Conservation (phyloP, 2,797 vertebrate species). For the Todus mexicanus region DNA sequence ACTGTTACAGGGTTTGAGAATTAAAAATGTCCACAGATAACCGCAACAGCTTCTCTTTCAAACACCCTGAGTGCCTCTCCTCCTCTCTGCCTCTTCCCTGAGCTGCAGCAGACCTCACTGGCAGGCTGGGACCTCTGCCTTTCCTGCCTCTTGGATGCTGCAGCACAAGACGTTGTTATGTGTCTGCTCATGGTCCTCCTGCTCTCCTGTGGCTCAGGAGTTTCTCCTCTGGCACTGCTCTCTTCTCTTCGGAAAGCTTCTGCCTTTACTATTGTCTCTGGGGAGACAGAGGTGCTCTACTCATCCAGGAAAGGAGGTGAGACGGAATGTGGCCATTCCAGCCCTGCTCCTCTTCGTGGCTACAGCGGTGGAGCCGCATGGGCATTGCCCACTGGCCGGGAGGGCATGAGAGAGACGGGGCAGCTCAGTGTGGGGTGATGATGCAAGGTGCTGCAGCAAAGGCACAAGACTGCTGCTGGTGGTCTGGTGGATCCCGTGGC, state of each 20-base stretch:
- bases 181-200: background rate
- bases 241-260: background rate
- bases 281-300: background rate
- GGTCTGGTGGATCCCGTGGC: background rate
- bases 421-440: background rate
- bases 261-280: background rate
- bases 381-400: accelerated
- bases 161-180: background rate
- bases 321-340: background rate
- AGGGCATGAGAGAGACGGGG: background rate
- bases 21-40: background rate
- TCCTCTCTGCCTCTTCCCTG: background rate
- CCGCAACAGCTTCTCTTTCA: background rate
- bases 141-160: background rate
- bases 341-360: background rate
- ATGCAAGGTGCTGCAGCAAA: background rate
- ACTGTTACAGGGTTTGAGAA: background rate
- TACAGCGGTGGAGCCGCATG: background rate
- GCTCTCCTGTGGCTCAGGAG: background rate
- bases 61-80: background rate
- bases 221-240: background rate
- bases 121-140: background rate
- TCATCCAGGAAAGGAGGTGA: background rate
- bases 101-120: background rate
- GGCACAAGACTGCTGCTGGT: background rate